Evolutionary conservation across 2,888 invertebrate genomes (phyloP), one percentile per base, ranked within the genome.

Genomic region (Zelleria hepariella): DNA sequence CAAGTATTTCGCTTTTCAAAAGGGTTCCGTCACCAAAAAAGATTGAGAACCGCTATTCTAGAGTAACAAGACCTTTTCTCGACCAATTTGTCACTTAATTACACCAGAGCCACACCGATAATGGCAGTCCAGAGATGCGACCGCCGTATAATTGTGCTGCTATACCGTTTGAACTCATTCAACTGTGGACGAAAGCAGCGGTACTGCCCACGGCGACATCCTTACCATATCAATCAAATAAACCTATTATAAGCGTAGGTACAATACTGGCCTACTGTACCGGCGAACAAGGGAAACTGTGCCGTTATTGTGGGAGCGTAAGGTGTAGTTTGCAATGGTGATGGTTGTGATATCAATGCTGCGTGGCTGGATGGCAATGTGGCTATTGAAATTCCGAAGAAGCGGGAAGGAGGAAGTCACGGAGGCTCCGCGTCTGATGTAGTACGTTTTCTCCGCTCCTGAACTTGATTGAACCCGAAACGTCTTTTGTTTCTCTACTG

Each of bases 401-500:
- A 84, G 87, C 80, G 78, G 86, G 86, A 86, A 86, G 82, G 84
- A 86, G 87, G 87, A 87, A 87, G 87, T 86, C 86, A 82, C 83
- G 84, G 63, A 59, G 60, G 27, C 23, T 18, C 27, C 6, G 75
- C 81, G 81, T 85, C 80, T 86, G n/a, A 83, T 85, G 83, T 78
- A 80, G 86, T 83, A 84, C 81, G 80, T 86, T 85, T 83, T 87
- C 87, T 86, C 86, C 80, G 80, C 80, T 79, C 75, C 71, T 81
- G 83, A 86, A 86, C 85, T 80, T 80, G 73, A 77, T 68, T 87
- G 86, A 86, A 84, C 86, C 72, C 24, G 64, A 62, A 63, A 70
- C 73, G 57, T 57, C 58, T 59, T 56, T 42, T 32, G n/a, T 32
- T 32, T 10, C 7, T 32, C 32, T 32, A 32, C n/a, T n/a, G n/a